These are phyloP conservation scores for Hirundo rustica DNA, from an alignment of 2,797 vertebrate genomes.

Conservation along the genomic window DNA sequence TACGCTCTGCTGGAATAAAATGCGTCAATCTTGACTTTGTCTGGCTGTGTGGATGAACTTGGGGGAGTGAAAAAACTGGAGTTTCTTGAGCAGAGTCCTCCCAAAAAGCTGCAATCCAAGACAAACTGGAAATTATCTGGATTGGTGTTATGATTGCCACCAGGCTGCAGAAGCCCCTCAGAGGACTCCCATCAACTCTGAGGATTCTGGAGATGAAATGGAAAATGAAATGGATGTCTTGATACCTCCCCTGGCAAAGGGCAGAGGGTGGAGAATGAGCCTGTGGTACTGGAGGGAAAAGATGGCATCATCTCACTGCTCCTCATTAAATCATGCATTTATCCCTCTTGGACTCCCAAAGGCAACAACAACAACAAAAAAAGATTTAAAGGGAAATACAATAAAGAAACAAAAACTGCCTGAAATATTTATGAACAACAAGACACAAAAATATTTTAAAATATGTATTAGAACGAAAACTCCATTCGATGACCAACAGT, in stretches of 20 bases:
- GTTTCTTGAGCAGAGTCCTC: neutral
- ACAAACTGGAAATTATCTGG: neutral
- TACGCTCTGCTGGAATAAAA: neutral
- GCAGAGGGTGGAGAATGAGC: neutral
- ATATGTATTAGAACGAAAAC: neutral
- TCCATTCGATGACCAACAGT: neutral
- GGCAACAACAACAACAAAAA: neutral
- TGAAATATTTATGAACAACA: conserved; percentile 31
- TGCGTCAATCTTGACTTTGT: neutral
- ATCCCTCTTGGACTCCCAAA: neutral
- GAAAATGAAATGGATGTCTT: neutral
- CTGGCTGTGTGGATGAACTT: neutral
- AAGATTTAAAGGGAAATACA: neutral
- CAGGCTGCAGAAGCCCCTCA: neutral
- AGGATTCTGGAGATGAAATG: neutral
- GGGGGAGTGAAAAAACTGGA: neutral
- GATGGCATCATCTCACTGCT: neutral
- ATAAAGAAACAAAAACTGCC: neutral
- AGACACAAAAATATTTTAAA: neutral
- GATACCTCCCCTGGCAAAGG: neutral
- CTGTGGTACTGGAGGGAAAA: neutral
- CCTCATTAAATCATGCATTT: conserved; percentile 4
- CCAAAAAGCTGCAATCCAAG: neutral
- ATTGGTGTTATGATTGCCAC: neutral
- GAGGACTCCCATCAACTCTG: neutral